phyloP scores from a whole-genome alignment of 2,113 vertebrate genomes.

The Caranx melampygus region DNA sequence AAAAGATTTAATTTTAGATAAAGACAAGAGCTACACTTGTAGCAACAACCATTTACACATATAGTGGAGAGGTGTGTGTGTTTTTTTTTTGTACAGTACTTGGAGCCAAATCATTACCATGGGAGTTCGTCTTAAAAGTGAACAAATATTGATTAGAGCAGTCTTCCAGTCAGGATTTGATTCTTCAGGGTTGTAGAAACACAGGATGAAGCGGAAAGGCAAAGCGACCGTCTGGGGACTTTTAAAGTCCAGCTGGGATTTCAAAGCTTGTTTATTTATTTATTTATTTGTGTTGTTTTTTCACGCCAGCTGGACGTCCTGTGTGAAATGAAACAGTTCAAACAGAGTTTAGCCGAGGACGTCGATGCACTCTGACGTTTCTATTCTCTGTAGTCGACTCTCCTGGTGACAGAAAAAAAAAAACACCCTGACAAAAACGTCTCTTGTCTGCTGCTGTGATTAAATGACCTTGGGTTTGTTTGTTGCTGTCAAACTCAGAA shows the following conservation, averaged over 20 bases:
- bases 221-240: constrained; percentile 21
- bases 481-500: constrained; percentile 52
- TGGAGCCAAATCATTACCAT: constrained; percentile 16
- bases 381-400: constrained; percentile 41
- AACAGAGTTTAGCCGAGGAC: constrained; percentile 60
- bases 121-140: constrained; percentile 27
- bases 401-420: constrained; percentile 34
- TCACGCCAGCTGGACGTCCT: constrained; percentile 40
- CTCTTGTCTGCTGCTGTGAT: constrained; percentile 38
- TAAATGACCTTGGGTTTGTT: constrained; percentile 65
- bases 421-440: constrained; percentile 15
- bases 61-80: constrained; percentile 1
- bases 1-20: constrained; percentile 72
- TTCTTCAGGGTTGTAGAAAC: constrained; percentile 12
- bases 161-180: constrained; percentile 1
- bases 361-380: constrained; percentile 21
- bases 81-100: not conserved
- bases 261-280: constrained; percentile 10
- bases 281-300: constrained; percentile 6
- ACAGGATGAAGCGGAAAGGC: not conserved
- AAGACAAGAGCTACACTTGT: constrained; percentile 31
- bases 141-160: constrained; percentile 42
- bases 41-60: constrained; percentile 44
- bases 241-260: constrained; percentile 36
- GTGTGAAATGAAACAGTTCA: constrained; percentile 28